phyloP scores from a whole-genome alignment of 2,888 invertebrate genomes.

The Nomada fabriciana region DNA sequence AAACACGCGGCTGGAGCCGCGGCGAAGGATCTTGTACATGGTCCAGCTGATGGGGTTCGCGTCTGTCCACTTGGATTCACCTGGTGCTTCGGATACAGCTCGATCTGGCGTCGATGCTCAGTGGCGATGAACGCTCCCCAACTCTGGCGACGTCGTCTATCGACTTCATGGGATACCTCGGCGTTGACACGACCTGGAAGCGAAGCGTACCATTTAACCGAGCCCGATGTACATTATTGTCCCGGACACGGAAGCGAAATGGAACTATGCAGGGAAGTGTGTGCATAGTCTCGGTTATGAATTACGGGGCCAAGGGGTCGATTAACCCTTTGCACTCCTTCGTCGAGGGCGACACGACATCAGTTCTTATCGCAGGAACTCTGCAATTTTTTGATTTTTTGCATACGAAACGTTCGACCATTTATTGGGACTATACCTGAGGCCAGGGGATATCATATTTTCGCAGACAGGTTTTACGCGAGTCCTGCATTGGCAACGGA shows the following conservation, averaged over 20 bases:
- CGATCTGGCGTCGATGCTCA: slow-evolving; percentile 36
- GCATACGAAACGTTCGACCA: too few relatives aligned
- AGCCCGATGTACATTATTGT: slow-evolving; percentile 36
- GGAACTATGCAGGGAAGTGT: too few relatives aligned
- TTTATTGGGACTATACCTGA: not conserved
- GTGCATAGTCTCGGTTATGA: slow-evolving; percentile 54
- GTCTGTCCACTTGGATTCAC: slow-evolving; percentile 52
- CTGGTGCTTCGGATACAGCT: slow-evolving; percentile 37
- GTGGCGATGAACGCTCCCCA: slow-evolving; percentile 51
- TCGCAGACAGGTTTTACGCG: too few relatives aligned
- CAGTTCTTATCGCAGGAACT: too few relatives aligned
- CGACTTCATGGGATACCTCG: slow-evolving; percentile 67
- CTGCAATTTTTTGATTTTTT: too few relatives aligned
- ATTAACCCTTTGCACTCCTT: too few relatives aligned
- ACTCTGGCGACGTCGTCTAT: slow-evolving; percentile 51
- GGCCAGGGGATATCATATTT: too few relatives aligned
- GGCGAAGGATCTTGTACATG: slow-evolving; percentile 84
- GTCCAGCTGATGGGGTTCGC: slow-evolving; percentile 36
- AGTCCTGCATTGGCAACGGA: too few relatives aligned
- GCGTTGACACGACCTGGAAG: slow-evolving; percentile 26
- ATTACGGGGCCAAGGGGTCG: slow-evolving; percentile 30
- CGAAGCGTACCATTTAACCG: slow-evolving; percentile 27
- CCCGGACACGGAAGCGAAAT: slow-evolving; percentile 16
- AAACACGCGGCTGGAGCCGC: slow-evolving; percentile 83
- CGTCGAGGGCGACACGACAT: too few relatives aligned